phyloP scores from a whole-genome alignment of 1,140 invertebrate genomes.

The Saccostrea glomerata region DNA sequence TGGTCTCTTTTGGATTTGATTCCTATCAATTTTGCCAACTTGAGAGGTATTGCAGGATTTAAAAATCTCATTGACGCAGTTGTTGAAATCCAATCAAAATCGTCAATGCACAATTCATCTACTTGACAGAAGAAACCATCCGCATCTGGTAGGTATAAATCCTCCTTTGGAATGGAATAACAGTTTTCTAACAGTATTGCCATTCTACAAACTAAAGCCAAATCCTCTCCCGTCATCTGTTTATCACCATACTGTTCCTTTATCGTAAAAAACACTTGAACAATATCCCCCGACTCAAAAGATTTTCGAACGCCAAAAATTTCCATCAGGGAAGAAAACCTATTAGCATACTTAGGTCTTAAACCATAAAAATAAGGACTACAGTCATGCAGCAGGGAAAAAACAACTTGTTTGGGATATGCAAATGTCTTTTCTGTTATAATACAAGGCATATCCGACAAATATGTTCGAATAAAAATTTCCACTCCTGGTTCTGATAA shows the following conservation, averaged over 20 bases:
- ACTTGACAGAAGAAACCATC: conserved; percentile 41
- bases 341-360: not conserved
- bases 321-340: conserved; percentile 46
- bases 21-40: conserved; percentile 42
- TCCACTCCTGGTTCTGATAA: not conserved
- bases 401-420: conserved; percentile 50
- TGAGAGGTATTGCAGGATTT: conserved; percentile 46
- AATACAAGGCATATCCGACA: conserved; percentile 35
- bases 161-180: not conserved
- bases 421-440: conserved; percentile 51
- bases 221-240: not conserved
- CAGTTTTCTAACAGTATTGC: not conserved
- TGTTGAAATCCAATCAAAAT: conserved; percentile 53
- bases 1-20: conserved; percentile 57
- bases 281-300: conserved; percentile 48
- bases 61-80: conserved; percentile 53
- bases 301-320: conserved; percentile 54
- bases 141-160: conserved; percentile 51
- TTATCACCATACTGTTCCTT: not conserved
- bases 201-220: not conserved
- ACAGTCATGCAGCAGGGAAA: conserved; percentile 48
- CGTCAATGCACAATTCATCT: conserved; percentile 61
- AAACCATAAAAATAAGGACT: conserved; percentile 61
- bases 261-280: conserved; percentile 12
- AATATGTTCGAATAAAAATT: not conserved